Conservation (phyloP, 2,113 vertebrate genomes). For the Thryonomys swinderianus region DNA sequence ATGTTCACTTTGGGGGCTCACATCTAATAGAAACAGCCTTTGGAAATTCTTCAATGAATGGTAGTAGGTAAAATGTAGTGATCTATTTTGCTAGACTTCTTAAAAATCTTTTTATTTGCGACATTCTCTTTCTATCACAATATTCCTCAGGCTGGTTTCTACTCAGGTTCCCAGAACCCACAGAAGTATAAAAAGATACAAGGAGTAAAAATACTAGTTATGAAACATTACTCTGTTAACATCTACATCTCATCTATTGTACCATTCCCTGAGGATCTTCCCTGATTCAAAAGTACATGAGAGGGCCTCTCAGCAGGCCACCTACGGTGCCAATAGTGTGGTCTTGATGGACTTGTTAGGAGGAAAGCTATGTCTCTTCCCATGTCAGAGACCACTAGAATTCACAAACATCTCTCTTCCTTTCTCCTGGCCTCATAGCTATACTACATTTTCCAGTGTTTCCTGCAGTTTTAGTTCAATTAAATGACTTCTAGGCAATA, state of each 20-base stretch:
- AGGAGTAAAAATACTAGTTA: background rate
- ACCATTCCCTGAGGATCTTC: background rate
- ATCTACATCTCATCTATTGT: rapidly evolving
- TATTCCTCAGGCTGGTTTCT: background rate
- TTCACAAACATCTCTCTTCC: background rate
- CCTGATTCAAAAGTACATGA: background rate
- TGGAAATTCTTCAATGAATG: background rate
- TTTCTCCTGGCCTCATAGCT: background rate
- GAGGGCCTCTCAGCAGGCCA: background rate
- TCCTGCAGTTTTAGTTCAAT: background rate
- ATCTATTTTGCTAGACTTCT: background rate
- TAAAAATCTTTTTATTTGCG: background rate
- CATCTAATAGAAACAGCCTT: background rate
- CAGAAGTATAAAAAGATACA: background rate
- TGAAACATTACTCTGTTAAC: background rate
- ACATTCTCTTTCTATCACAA: background rate
- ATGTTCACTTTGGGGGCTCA: background rate
- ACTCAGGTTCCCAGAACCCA: background rate
- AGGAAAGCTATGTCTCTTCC: background rate
- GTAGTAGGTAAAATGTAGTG: background rate
- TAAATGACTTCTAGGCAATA: background rate
- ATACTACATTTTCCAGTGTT: background rate
- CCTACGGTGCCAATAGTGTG: background rate
- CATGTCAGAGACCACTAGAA: background rate
- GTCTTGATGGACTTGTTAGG: background rate